These are phyloP conservation scores for Zele albiditarsus DNA, from an alignment of 2,888 invertebrate genomes.

Conservation along the genomic window DNA sequence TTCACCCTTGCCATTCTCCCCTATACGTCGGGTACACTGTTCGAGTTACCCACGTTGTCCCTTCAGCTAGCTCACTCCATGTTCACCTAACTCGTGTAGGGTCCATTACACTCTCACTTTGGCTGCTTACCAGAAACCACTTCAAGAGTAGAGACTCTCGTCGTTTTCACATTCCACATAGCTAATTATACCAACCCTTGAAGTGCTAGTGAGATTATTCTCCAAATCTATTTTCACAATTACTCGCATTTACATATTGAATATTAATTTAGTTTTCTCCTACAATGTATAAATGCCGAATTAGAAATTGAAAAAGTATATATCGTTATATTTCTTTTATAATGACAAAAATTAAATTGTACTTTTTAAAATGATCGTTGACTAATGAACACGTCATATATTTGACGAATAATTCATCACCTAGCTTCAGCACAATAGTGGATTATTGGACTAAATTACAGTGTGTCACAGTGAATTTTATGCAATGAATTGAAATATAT, in stretches of 20 bases:
- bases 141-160: constrained; percentile 44
- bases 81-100: constrained; percentile 23
- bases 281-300: too few relatives aligned
- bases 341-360: not conserved
- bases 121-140: constrained; percentile 57
- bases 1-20: constrained; percentile 21
- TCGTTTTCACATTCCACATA: constrained; percentile 34
- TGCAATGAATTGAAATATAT: not conserved
- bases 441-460: not conserved
- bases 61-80: constrained; percentile 29
- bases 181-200: not conserved
- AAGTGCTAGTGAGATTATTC: not conserved
- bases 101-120: constrained; percentile 58
- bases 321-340: too few relatives aligned
- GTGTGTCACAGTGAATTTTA: not conserved
- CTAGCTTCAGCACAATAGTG: not conserved
- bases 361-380: not conserved
- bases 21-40: constrained; percentile 27
- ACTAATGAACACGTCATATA: not conserved
- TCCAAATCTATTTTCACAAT: not conserved
- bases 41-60: constrained; percentile 32
- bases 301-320: too few relatives aligned
- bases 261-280: too few relatives aligned
- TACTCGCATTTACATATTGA: not conserved
- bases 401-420: not conserved